Conservation (phyloP, 2,113 vertebrate species). For the Carlito syrichta region DNA sequence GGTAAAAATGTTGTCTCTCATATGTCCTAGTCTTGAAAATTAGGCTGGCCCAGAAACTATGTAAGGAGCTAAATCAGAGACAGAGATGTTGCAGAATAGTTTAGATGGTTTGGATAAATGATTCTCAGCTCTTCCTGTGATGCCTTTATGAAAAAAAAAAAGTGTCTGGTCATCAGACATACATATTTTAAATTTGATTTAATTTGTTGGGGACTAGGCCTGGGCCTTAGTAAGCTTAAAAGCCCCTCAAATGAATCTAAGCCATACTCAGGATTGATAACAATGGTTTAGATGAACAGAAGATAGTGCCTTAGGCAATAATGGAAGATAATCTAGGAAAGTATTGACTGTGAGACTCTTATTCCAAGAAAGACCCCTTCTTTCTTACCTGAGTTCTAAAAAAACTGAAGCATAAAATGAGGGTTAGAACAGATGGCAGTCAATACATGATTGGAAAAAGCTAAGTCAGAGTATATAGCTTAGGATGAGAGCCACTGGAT, state of each 20-base stretch:
- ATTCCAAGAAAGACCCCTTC: neutral
- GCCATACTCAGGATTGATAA: neutral
- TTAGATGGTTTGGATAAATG: neutral
- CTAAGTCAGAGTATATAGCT: too few species aligned
- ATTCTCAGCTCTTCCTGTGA: neutral
- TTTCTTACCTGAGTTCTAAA: neutral
- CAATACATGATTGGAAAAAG: neutral
- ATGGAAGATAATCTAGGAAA: neutral
- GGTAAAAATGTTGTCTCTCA: neutral
- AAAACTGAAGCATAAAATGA: neutral
- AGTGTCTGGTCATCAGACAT: neutral
- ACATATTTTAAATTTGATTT: neutral
- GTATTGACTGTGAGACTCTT: neutral
- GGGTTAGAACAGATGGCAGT: neutral
- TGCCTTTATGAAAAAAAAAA: too few species aligned
- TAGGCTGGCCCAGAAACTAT: neutral
- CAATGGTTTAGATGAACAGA: neutral
- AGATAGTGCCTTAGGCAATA: neutral
- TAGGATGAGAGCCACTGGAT: neutral
- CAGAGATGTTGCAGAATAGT: neutral
- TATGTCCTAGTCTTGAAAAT: neutral
- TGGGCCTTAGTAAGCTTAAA: neutral
- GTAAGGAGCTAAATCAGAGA: too few species aligned
- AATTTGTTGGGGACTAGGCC: neutral
- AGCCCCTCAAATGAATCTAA: neutral